Evolutionary conservation across 2,797 vertebrate species (phyloP).

Genomic region (Chanos chanos): DNA sequence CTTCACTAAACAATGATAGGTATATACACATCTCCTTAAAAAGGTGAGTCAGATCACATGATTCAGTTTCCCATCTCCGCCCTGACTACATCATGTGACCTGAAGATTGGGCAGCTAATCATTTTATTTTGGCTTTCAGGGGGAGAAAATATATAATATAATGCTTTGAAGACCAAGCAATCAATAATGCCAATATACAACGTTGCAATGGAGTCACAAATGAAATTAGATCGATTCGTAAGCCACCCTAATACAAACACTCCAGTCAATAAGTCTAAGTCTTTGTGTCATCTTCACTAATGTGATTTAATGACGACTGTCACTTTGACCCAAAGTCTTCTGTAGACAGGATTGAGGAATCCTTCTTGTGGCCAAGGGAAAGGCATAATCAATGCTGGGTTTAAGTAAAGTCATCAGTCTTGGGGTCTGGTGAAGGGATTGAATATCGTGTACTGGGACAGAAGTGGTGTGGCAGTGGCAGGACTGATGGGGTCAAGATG

Average conservation of each 20-base stretch:
- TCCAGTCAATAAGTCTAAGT: conserved; percentile 21
- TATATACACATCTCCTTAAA: no score
- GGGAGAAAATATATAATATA: not conserved
- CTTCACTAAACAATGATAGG: no score
- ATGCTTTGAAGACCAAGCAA: not conserved
- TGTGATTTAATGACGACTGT: conserved; percentile 30
- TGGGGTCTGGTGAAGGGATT: conserved; percentile 22
- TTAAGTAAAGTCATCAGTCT: conserved; percentile 19
- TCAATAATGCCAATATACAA: conserved; percentile 27
- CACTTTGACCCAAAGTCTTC: not conserved
- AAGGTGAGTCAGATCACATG: no score
- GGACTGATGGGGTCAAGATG: not conserved
- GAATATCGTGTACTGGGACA: not conserved
- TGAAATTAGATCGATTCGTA: conserved; percentile 19
- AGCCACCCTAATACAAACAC: conserved; percentile 18
- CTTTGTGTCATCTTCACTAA: conserved; percentile 13
- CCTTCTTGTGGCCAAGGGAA: conserved; percentile 6
- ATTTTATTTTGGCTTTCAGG: no score
- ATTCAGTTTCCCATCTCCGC: no score
- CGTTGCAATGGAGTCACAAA: conserved; percentile 26
- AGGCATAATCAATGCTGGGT: conserved; percentile 36
- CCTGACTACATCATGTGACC: no score
- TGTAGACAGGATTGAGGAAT: not conserved
- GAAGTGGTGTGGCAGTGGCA: not conserved
- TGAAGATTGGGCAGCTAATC: not conserved